Conservation (phyloP, 1,140 invertebrate genomes). For the Drosophila equinoxialis region DNA sequence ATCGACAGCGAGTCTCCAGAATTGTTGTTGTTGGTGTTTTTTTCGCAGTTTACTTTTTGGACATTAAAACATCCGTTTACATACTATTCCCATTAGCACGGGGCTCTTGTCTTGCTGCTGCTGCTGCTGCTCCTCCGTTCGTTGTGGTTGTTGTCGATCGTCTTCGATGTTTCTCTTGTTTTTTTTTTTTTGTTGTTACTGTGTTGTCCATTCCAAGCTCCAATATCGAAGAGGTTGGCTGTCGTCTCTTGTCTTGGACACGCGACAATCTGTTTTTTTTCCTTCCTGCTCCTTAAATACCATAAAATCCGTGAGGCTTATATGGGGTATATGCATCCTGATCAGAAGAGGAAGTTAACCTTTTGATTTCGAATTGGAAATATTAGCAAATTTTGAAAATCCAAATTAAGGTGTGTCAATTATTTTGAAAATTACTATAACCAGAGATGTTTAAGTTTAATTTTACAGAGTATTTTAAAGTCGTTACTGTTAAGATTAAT, state of each 20-base stretch:
- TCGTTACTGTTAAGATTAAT: slow-evolving; percentile 30
- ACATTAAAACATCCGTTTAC: slow-evolving; percentile 82
- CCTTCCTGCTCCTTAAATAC: too few species aligned
- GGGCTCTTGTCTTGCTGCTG: slow-evolving; percentile 62
- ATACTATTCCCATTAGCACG: slow-evolving; percentile 81
- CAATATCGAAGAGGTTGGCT: slow-evolving; percentile 34
- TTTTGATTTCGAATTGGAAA: too few species aligned
- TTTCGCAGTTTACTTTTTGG: slow-evolving; percentile 81
- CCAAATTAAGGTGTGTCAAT: too few species aligned
- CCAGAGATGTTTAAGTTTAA: neutral
- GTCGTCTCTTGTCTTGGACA: slow-evolving; percentile 71
- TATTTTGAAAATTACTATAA: too few species aligned
- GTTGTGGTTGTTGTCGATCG: slow-evolving; percentile 41
- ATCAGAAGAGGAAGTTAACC: too few species aligned
- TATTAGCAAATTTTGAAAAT: too few species aligned
- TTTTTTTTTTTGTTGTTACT: neutral
- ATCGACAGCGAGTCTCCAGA: slow-evolving; percentile 34
- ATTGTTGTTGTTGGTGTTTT: slow-evolving; percentile 43
- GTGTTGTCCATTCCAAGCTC: slow-evolving; percentile 1
- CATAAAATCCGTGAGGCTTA: too few species aligned
- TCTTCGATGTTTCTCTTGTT: slow-evolving; percentile 26
- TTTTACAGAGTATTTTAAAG: slow-evolving; percentile 24
- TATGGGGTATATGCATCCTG: too few species aligned
- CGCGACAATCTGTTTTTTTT: slow-evolving; percentile 70
- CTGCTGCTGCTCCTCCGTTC: slow-evolving; percentile 36